phyloP scores from a whole-genome alignment of 2,113 vertebrate genomes.

The Calidris pygmaea region DNA sequence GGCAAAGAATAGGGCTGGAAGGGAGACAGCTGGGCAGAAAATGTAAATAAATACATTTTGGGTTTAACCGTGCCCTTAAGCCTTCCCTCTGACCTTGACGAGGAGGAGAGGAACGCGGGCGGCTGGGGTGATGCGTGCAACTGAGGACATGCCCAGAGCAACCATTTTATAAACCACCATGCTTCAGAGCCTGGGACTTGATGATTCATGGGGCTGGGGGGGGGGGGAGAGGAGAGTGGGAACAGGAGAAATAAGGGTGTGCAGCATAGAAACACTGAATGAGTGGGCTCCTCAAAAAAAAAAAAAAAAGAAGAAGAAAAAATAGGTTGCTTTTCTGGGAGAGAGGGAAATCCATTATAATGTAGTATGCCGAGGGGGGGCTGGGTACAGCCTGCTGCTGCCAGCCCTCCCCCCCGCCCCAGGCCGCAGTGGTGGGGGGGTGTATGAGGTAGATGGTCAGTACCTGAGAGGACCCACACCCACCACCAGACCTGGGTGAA shows the following conservation, averaged over 20 bases:
- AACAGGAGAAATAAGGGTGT: neutral
- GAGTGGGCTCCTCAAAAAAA: neutral
- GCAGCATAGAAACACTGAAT: neutral
- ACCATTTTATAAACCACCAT: neutral
- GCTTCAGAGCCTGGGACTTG: neutral
- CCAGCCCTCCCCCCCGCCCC: neutral
- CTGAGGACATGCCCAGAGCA: neutral
- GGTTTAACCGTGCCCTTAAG: neutral
- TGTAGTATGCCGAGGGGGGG: neutral
- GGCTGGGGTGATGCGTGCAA: neutral
- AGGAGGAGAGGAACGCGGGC: neutral
- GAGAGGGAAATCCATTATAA: neutral
- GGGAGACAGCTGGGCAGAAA: neutral
- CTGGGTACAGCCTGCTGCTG: neutral
- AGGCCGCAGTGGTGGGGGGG: neutral
- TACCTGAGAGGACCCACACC: too few relatives aligned
- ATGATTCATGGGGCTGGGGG: neutral
- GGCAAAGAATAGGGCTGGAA: neutral
- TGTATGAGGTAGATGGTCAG: too few relatives aligned
- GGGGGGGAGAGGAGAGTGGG: neutral
- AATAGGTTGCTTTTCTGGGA: neutral
- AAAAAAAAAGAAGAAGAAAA: neutral
- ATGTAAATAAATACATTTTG: neutral
- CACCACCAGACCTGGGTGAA: fast-evolving
- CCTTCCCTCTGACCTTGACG: neutral